Percentiles rank a stretch among this genome's conserved stretches.
phyloP scores from a whole-genome alignment of 1,140 invertebrate species.

The Aphelinus certus region DNA sequence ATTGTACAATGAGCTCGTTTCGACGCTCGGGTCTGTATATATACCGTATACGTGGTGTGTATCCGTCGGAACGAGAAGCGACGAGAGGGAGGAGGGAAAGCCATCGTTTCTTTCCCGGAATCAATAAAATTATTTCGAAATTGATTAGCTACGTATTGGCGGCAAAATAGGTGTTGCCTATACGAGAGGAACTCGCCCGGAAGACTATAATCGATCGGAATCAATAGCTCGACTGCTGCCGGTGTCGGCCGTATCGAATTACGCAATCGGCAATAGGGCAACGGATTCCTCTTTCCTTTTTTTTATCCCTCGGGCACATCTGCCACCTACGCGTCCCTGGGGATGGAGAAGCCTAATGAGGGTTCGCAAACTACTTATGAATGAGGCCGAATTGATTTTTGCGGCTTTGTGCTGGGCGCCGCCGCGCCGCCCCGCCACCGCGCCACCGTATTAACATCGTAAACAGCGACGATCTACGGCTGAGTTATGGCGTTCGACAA shows the following conservation, averaged over 20 bases:
- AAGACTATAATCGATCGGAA: constrained; percentile 45
- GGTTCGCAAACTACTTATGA: constrained; percentile 46
- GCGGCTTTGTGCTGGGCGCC: constrained; percentile 47
- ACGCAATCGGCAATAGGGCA: constrained; percentile 42
- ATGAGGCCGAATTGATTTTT: constrained; percentile 58
- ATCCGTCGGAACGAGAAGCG: too few relatives aligned
- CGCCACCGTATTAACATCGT: background rate
- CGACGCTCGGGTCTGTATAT: too few relatives aligned
- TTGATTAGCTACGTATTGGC: constrained; percentile 13
- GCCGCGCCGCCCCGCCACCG: background rate
- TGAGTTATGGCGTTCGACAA: constrained; percentile 14
- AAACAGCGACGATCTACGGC: background rate
- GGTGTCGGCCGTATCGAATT: constrained; percentile 42
- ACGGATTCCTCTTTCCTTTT: background rate
- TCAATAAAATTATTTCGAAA: background rate
- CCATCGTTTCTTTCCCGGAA: background rate
- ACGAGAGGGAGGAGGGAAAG: too few relatives aligned
- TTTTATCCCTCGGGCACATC: constrained; percentile 47
- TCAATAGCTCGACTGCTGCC: constrained; percentile 44
- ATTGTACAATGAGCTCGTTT: too few relatives aligned
- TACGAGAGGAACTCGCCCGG: background rate
- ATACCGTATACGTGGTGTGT: too few relatives aligned
- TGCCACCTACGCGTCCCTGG: constrained; percentile 60
- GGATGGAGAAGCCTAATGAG: constrained; percentile 59
- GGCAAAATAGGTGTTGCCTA: constrained; percentile 14